These are phyloP conservation scores for Diuraphis noxia DNA, from an alignment of 1,140 invertebrate genomes.

Conservation along the genomic window DNA sequence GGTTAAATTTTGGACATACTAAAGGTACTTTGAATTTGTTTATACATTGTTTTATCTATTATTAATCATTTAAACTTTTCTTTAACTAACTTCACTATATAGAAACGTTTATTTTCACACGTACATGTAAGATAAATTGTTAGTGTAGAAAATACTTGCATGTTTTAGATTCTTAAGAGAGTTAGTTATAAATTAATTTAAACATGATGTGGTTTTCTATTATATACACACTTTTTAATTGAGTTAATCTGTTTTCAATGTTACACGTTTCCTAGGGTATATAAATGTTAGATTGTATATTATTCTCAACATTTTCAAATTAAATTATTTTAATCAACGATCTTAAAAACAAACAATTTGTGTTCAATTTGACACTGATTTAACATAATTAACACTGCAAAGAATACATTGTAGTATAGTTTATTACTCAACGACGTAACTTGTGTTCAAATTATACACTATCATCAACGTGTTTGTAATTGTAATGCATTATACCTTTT, in stretches of 20 bases:
- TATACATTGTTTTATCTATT: neutral
- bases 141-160: neutral
- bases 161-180: neutral
- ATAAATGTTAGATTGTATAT: too few species aligned
- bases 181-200: neutral
- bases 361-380: neutral
- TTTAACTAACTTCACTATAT: neutral
- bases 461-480: neutral
- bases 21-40: neutral
- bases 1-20: neutral
- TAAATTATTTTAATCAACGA: neutral
- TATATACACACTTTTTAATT: too few species aligned
- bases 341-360: neutral
- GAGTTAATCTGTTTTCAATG: too few species aligned
- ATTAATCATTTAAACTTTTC: neutral
- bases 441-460: neutral
- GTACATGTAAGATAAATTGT: neutral
- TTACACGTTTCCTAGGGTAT: too few species aligned
- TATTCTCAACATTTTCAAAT: too few species aligned
- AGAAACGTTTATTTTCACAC: neutral
- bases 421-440: neutral
- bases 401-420: neutral
- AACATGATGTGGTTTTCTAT: neutral
- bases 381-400: neutral
- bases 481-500: neutral